Conservation (phyloP, 1,140 invertebrate species). For the Vollenhovia emeryi region DNA sequence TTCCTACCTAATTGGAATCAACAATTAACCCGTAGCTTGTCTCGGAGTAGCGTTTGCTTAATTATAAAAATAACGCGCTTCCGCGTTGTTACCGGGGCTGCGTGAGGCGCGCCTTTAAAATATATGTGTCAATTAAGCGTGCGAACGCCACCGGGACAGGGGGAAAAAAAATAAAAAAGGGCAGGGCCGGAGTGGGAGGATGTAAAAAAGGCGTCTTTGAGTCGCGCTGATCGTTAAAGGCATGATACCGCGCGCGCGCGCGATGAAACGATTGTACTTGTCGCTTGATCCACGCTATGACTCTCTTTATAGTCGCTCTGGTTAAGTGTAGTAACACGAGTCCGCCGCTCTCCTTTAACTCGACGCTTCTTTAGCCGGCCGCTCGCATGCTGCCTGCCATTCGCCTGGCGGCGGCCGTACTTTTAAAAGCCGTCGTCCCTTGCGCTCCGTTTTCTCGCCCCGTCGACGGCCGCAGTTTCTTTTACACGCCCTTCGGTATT, state of each 20-base stretch:
- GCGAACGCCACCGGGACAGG: background rate
- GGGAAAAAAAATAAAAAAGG: slow-evolving; percentile 26
- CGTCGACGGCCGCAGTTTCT: slow-evolving; percentile 26
- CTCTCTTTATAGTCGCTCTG: slow-evolving; percentile 34
- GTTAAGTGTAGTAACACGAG: slow-evolving; percentile 44
- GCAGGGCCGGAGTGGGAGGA: background rate
- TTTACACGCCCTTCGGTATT: background rate
- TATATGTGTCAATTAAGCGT: slow-evolving; percentile 29
- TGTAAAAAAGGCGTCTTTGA: slow-evolving; percentile 17
- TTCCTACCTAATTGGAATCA: background rate
- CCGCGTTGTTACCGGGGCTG: background rate
- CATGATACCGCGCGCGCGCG: slow-evolving; percentile 46
- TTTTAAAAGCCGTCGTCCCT: slow-evolving; percentile 36
- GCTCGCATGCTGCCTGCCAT: slow-evolving; percentile 15
- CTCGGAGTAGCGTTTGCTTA: background rate
- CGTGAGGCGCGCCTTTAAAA: background rate
- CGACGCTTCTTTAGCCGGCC: slow-evolving; percentile 25
- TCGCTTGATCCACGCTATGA: slow-evolving; percentile 40
- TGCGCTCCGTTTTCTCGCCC: slow-evolving; percentile 21
- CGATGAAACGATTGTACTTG: slow-evolving; percentile 65
- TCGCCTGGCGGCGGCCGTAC: slow-evolving; percentile 28
- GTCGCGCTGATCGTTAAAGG: background rate
- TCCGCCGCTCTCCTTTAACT: slow-evolving; percentile 19
- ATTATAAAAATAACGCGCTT: background rate
- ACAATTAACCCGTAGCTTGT: background rate